A percentile compares a stretch with the other conserved stretches of the same genome.
These are phyloP conservation scores for Drosophila melanocephala DNA, from an alignment of 2,888 invertebrate species.

Conservation along the genomic window DNA sequence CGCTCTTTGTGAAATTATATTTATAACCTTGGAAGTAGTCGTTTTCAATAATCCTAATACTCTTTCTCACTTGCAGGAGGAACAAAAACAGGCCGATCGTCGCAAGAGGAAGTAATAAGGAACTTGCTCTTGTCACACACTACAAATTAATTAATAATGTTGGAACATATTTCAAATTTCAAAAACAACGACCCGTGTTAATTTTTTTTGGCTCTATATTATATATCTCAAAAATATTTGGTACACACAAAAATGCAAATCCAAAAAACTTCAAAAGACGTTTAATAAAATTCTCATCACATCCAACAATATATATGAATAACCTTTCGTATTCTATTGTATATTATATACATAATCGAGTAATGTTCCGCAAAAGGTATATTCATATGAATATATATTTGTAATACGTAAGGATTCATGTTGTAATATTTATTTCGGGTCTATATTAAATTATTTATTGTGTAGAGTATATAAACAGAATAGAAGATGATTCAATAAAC, in stretches of 20 bases:
- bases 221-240: constrained; percentile 19
- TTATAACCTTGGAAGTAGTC: constrained; percentile 55
- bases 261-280: constrained; percentile 3
- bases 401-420: constrained; percentile 11
- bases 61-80: constrained; percentile 71
- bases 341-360: constrained; percentile 2
- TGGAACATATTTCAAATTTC: constrained; percentile 32
- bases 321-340: constrained; percentile 4
- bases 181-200: constrained; percentile 28
- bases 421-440: constrained; percentile 27
- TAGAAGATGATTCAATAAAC: constrained; percentile 43
- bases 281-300: constrained; percentile 41
- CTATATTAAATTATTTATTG: constrained; percentile 26
- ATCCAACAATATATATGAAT: constrained; percentile 1
- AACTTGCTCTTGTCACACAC: background rate
- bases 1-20: constrained; percentile 72
- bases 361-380: background rate
- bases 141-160: constrained; percentile 25
- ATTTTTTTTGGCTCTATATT: constrained; percentile 37
- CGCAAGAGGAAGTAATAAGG: constrained; percentile 70
- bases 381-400: constrained; percentile 4
- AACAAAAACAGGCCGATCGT: constrained; percentile 76
- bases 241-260: constrained; percentile 41
- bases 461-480: constrained; percentile 19
- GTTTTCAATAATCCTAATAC: constrained; percentile 13